phyloP scores from a whole-genome alignment of 2,888 invertebrate genomes.

The Drosophila barbarae region DNA sequence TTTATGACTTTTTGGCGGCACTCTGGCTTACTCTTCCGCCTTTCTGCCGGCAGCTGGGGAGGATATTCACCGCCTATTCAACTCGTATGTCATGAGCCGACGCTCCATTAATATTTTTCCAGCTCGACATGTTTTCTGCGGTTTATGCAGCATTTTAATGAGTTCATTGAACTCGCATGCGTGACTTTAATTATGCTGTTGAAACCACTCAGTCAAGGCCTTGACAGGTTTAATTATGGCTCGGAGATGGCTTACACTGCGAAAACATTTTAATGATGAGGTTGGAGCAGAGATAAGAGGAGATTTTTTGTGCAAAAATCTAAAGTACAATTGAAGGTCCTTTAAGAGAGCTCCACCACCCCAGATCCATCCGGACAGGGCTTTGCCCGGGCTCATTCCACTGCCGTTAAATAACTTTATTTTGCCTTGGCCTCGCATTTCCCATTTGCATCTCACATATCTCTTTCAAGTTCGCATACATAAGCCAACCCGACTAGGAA shows the following conservation, averaged over 20 bases:
- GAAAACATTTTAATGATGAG: constrained; percentile 1
- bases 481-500: constrained; percentile 13
- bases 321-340: background rate
- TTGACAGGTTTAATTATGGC: constrained; percentile 13
- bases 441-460: constrained; percentile 17
- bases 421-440: constrained; percentile 6
- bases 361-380: background rate
- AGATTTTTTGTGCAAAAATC: background rate
- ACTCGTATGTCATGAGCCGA: constrained; percentile 49
- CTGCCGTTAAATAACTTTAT: constrained; percentile 24
- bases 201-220: constrained; percentile 15
- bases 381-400: background rate
- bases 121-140: constrained; percentile 35
- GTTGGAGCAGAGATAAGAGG: background rate
- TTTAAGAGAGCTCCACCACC: background rate
- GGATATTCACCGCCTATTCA: background rate
- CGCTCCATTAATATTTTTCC: constrained; percentile 44
- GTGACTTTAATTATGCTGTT: constrained; percentile 44
- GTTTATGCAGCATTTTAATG: constrained; percentile 50
- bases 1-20: constrained; percentile 68
- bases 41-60: background rate
- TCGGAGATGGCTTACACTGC: background rate
- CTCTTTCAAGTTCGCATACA: constrained; percentile 16
- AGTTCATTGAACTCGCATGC: constrained; percentile 63
- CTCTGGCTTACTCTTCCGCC: constrained; percentile 38